A percentile compares a stretch with the other conserved stretches of the same genome.
phyloP scores from a whole-genome alignment of 92 coral and sea anemone species.

The Actinernus sp. region DNA sequence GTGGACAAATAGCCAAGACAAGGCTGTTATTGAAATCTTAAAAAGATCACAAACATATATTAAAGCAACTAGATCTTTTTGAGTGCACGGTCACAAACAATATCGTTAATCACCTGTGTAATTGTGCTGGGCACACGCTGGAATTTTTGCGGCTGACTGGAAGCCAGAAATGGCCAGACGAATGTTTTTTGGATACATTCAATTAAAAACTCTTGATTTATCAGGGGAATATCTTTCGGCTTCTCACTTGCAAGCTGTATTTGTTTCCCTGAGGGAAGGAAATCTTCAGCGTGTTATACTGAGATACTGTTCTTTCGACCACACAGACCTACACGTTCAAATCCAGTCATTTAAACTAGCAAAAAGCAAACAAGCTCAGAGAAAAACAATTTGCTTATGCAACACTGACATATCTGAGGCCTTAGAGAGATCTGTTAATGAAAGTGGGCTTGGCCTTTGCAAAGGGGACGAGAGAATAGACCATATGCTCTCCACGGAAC shows the following conservation, averaged over 20 bases:
- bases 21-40: neutral
- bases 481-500: too few relatives aligned
- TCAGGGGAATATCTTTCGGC: neutral
- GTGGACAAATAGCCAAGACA: neutral
- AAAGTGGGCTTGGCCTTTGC: too few relatives aligned
- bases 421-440: too few relatives aligned
- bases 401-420: too few relatives aligned
- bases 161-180: neutral
- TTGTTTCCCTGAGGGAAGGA: slow-evolving; percentile 1
- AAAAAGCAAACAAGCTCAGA: too few relatives aligned
- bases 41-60: neutral
- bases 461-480: too few relatives aligned
- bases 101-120: neutral
- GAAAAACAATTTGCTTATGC: too few relatives aligned
- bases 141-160: neutral
- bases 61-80: neutral
- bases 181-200: neutral
- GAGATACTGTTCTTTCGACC: neutral
- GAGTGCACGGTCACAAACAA: neutral
- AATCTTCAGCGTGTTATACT: neutral
- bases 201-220: neutral
- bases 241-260: neutral
- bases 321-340: slow-evolving; percentile 3
- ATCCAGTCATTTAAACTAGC: neutral
- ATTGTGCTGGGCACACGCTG: slow-evolving; percentile 3